Evolutionary conservation across 2,797 vertebrate genomes (phyloP), one percentile per base, ranked within the genome.

Genomic region (Sebastes miniatus): DNA sequence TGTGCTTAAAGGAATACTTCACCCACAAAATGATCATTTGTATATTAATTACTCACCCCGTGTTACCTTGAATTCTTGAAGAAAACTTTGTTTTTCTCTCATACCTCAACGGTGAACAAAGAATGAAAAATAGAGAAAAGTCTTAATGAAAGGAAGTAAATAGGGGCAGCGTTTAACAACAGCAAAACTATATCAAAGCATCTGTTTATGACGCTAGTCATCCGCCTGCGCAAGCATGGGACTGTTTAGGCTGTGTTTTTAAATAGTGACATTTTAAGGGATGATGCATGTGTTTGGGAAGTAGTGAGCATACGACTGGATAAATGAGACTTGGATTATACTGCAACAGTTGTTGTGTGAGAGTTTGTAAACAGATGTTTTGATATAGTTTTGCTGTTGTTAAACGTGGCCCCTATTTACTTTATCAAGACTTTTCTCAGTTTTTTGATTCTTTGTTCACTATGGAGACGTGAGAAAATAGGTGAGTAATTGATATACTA

Each of bases 161-260:
- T 50, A 8, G 47, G 3, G 18, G 0, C 18, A 8, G 8, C 1
- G 8, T 50, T 50, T 47, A 43, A 43, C 39, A 20, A 50, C 1
- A 13, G 11, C 54, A 24, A 5, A 10, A 56, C 54, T 24, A 10
- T 56, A 13, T 56, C 10, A 56, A 56, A 56, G 0, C 52, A 5
- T 54, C 20, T 54, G 20, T 56, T 24, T 39, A 39, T 0, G 36
- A 2, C 36, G 2, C 36, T 39, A 39, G 5, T 39, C 36, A 13
- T 0, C 36, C 2, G 13, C 36, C 13, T 39, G 36, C 13, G 1
- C 36, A 39, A 39, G 36, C 36, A 39, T 39, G 5, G 1, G 0
- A 39, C 13, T 6, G 36, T 39, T 39, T 39, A 36, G 34, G 4
- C 34, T 36, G 34, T 0, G 4, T 36, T 36, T 36, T 36, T 36